phyloP scores from a whole-genome alignment of 2,797 vertebrate genomes.

The Jordanella pulchra region DNA sequence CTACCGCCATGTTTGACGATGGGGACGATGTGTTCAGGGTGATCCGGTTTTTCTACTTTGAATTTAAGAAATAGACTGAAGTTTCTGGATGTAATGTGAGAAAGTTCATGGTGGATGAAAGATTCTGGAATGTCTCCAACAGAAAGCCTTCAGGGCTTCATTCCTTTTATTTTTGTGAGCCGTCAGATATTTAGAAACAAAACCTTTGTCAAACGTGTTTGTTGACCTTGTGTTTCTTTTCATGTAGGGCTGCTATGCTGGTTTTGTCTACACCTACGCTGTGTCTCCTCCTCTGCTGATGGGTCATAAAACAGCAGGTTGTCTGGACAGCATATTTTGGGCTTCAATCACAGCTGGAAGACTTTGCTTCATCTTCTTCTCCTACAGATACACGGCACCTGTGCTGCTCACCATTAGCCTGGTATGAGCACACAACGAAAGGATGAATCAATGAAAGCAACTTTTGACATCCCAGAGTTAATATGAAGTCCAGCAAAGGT shows the following conservation, averaged over 20 bases:
- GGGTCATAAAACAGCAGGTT: slow-evolving; percentile 86
- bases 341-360: slow-evolving; percentile 89
- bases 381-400: slow-evolving; percentile 81
- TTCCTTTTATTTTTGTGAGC: neutral
- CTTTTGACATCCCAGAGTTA: neutral
- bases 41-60: neutral
- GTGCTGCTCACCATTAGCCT: slow-evolving; percentile 87
- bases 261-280: slow-evolving; percentile 92
- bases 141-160: neutral
- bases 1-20: too few relatives aligned
- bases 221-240: neutral
- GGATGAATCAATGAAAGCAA: neutral
- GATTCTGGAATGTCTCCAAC: too few relatives aligned
- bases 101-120: too few relatives aligned
- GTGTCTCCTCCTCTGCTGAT: slow-evolving; percentile 87
- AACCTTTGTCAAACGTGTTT: neutral
- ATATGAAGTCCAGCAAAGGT: neutral
- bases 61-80: neutral
- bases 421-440: slow-evolving; percentile 71
- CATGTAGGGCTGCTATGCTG: slow-evolving; percentile 88
- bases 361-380: slow-evolving; percentile 88
- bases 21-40: neutral
- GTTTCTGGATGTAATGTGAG: neutral
- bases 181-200: neutral
- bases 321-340: slow-evolving; percentile 92